These are phyloP conservation scores for Synanthedon formicaeformis DNA, from an alignment of 2,888 invertebrate species.

Conservation along the genomic window DNA sequence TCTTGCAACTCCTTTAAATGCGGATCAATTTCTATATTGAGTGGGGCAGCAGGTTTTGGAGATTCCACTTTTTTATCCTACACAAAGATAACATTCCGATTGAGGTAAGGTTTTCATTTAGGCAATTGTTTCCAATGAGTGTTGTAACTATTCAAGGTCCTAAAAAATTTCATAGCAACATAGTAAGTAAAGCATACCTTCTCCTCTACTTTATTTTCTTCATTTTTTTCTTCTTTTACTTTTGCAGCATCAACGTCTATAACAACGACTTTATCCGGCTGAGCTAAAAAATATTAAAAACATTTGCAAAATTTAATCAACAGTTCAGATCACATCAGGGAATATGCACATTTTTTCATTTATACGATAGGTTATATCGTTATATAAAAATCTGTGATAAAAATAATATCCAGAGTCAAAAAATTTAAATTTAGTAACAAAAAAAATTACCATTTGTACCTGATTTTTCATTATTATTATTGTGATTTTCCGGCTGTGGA, in stretches of 20 bases:
- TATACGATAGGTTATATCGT: neutral
- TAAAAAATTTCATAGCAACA: neutral
- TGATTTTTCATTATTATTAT: slow-evolving; percentile 36
- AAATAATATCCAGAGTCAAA: no score
- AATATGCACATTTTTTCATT: neutral
- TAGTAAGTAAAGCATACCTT: slow-evolving; percentile 33
- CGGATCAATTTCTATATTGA: slow-evolving; percentile 66
- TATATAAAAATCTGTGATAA: no score
- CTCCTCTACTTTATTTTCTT: slow-evolving; percentile 35
- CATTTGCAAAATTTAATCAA: no score
- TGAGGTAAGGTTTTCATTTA: no score
- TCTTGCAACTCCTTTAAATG: slow-evolving; percentile 64
- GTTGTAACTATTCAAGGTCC: neutral
- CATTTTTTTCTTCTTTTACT: slow-evolving; percentile 53
- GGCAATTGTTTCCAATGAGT: no score
- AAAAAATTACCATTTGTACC: slow-evolving; percentile 16
- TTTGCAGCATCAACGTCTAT: slow-evolving; percentile 50
- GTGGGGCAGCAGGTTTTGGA: slow-evolving; percentile 49
- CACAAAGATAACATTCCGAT: neutral
- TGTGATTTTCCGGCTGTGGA: slow-evolving; percentile 25
- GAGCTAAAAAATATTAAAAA: slow-evolving; percentile 15
- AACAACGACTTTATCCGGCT: slow-evolving; percentile 48
- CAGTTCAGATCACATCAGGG: no score
- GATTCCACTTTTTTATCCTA: slow-evolving; percentile 50
- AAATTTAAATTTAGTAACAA: neutral